Evolutionary conservation across 2,888 invertebrate species (phyloP).

Genomic region (Elegia similella): DNA sequence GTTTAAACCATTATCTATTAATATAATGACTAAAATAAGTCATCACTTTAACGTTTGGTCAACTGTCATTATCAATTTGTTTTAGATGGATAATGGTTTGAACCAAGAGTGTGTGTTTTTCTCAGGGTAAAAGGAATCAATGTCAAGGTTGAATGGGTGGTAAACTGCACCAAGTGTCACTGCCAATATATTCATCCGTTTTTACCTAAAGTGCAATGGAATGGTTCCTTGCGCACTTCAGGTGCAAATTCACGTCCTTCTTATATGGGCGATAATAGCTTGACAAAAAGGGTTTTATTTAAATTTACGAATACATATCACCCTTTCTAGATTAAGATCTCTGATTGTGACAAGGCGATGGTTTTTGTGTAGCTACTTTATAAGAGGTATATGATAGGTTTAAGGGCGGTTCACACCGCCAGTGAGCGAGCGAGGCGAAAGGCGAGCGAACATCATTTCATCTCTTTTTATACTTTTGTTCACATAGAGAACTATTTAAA

Average conservation of each 20-base stretch:
- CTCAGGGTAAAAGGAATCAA: too few species aligned
- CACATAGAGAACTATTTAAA: too few species aligned
- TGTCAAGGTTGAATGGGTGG: background rate
- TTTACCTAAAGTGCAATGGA: background rate
- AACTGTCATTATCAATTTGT: too few species aligned
- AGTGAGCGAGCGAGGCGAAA: too few species aligned
- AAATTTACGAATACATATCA: slow-evolving; percentile 5
- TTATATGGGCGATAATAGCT: background rate
- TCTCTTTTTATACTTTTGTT: too few species aligned
- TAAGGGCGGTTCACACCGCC: too few species aligned
- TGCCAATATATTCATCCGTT: slow-evolving; percentile 4
- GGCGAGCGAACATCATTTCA: too few species aligned
- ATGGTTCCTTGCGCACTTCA: background rate
- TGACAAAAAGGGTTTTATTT: slow-evolving; percentile 6
- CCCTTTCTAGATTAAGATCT: slow-evolving; percentile 10
- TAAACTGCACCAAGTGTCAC: background rate
- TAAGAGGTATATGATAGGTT: background rate
- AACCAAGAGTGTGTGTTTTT: too few species aligned
- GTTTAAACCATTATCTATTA: too few species aligned
- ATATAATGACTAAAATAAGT: too few species aligned
- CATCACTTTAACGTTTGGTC: too few species aligned
- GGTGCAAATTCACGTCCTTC: slow-evolving; percentile 1
- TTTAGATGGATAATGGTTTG: too few species aligned
- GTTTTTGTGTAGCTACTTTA: background rate
- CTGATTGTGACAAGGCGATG: background rate